Evolutionary conservation across 2,797 vertebrate species (phyloP), one percentile per base, ranked within the genome.

Genomic region (Thunnus albacares): DNA sequence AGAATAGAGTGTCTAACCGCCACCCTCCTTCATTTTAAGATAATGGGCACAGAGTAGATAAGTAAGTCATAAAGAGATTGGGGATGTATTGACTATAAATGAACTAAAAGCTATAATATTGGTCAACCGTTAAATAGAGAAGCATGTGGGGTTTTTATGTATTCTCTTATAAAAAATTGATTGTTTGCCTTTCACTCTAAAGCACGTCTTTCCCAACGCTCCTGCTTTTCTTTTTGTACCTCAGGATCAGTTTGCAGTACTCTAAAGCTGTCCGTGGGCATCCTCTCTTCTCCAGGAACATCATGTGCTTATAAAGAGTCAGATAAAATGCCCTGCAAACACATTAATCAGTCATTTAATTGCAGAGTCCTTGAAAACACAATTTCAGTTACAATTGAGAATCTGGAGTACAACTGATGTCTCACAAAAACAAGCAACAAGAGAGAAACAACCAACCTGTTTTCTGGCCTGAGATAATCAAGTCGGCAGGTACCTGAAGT

Each of bases 241-340:
- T 98, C 59, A 99, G 89, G 69, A 99, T 97, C 35, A 99, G 96
- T 90, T 97, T 99, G 95, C 97, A 98, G 95, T 96, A 98, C 90
- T 99, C 98, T 87, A 99, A 92, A 1, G 98, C 97, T 0, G 98
- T 99, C 52, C 98, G 95, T 3, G 97, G 97, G 86, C 98, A 99
- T 30, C 98, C 98, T 79, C 98, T 96, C 91, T 97, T 99, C 93
- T 99, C 98, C 84, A 99, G 91, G 80, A 98, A 99, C 92, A 96
- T 95, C 96, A 98, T 96, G 90, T 99, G 98, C 91, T 99, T 99
- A 89, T 98, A 99, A 66, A 99, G 94, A 72, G 97, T 95, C 93
- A 99, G 91, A 93, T 96, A 99, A 92, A 99, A 99, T 26, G 97
- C 97, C 94, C 98, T 99, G 94, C 0, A 58, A 74, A 90, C 47